Conservation (phyloP, 2,888 invertebrate genomes). For the Halocaridina rubra region DNA sequence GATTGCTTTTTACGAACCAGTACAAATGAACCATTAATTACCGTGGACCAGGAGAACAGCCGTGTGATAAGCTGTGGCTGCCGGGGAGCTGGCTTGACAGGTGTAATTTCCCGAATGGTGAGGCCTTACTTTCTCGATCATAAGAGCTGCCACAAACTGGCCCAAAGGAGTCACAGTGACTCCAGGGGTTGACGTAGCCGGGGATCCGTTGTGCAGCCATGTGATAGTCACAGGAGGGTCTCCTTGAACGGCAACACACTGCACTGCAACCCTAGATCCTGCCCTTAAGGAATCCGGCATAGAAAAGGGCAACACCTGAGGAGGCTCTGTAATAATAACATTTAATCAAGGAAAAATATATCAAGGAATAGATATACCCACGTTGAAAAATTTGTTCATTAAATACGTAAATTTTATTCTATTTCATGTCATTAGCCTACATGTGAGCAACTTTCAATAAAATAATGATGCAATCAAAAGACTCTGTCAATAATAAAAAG, state of each 20-base stretch:
- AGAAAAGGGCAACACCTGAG: conserved; percentile 86
- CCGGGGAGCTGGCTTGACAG: conserved; percentile 65
- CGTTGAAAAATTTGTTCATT: no score
- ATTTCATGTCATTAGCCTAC: no score
- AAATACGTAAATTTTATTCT: no score
- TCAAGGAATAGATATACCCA: not conserved
- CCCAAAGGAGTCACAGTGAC: conserved; percentile 81
- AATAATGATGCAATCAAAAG: no score
- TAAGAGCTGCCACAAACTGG: conserved; percentile 79
- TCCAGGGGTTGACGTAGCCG: conserved; percentile 67
- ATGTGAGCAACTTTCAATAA: no score
- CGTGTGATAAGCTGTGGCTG: conserved; percentile 64
- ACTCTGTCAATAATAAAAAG: no score
- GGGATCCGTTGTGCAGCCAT: conserved; percentile 76
- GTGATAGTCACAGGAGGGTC: conserved; percentile 91
- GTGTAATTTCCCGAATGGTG: conserved; percentile 66
- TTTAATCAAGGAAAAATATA: not conserved
- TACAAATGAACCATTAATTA: conserved; percentile 41
- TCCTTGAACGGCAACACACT: conserved; percentile 91
- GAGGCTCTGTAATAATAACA: conserved; percentile 74
- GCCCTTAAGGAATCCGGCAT: conserved; percentile 84
- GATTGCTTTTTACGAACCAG: not conserved
- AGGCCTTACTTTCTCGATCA: conserved; percentile 65
- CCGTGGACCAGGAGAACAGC: conserved; percentile 65
- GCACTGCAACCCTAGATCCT: conserved; percentile 87